A percentile compares a stretch with the other conserved stretches of the same genome.
Evolutionary conservation across 2,113 vertebrate genomes (phyloP).

Genomic region (Pitta sordida): DNA sequence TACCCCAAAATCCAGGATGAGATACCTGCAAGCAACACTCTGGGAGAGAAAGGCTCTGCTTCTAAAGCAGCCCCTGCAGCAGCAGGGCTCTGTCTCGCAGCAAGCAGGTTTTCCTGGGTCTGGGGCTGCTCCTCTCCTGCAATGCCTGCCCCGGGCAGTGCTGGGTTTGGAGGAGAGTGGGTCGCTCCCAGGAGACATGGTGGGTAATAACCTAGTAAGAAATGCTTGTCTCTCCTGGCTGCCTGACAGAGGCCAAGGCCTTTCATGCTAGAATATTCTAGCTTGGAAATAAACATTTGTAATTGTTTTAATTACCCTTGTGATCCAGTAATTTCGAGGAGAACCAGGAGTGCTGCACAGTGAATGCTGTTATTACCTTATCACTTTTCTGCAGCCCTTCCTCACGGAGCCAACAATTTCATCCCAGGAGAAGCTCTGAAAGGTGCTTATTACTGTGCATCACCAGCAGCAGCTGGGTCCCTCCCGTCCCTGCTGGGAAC

Average conservation of each 20-base stretch:
- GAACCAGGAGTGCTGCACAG: constrained; percentile 44
- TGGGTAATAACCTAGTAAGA: background rate
- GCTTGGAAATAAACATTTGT: constrained; percentile 57
- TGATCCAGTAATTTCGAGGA: constrained; percentile 62
- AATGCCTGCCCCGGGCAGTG: background rate
- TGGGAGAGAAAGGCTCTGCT: background rate
- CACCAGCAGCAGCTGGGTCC: background rate
- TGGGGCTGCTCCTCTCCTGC: fast-evolving
- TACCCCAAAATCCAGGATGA: background rate
- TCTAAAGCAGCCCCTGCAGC: background rate
- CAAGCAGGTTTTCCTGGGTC: background rate
- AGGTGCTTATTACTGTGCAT: constrained; percentile 26
- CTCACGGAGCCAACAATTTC: constrained; percentile 68
- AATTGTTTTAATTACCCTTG: constrained; percentile 75
- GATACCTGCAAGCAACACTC: background rate
- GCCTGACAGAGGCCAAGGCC: background rate
- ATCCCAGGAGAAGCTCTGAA: background rate
- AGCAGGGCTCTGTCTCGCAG: background rate
- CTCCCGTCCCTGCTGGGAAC: background rate
- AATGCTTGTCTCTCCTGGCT: background rate
- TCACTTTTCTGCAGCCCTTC: constrained; percentile 66
- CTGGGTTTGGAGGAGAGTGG: background rate
- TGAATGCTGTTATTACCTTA: constrained; percentile 69
- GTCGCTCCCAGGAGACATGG: background rate
- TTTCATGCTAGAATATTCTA: constrained; percentile 61